Base-by-base conservation (phyloP, 2,888 invertebrate genomes). In the Cephus sareptanus region DNA sequence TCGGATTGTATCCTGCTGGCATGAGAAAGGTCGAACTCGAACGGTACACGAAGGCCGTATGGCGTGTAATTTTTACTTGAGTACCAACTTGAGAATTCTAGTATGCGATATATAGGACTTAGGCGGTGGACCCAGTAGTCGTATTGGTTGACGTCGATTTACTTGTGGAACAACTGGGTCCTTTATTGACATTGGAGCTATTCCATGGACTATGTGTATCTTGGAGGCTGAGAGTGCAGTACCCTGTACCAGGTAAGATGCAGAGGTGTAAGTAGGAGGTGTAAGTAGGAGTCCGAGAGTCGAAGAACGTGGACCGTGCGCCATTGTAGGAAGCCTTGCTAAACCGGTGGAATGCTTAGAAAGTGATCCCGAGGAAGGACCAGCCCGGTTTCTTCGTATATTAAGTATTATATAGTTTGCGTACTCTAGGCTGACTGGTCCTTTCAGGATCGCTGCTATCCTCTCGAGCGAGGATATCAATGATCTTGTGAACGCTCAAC, bases 281-380 rank as follows among this genome's bases (percentile, higher is more conserved):
- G 71, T 77, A 76, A 81, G 83, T 80, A 81, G 82, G 79, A 35
- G 35, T 35, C 35, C 35, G 35, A 23, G 56, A 34, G 71, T 4
- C 30, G 71, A 71, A 34, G 71, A 71, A 34, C 34, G 31, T 71
- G 71, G 71, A 56, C 56, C 56, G 56, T 56, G 56, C 56, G 56
- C 56, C 56, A 73, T 76, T 79, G 80, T 75, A 81, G 82, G 79
- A 84, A 85, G 81, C 81, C 81, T 87, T 85, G 83, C 84, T 83
- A 82, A 85, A 85, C 82, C 81, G 78, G 73, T 82, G 85, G 85
- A 83, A 87, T 84, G 84, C 81, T 80, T 85, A 83, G 86, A 87
- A 86, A 86, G 86, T 85, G 83, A 86, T 87, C 78, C 76, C 76
- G 71, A 31, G 71, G 33, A 31, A 34, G 71, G 34, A 34, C 71